These are phyloP conservation scores for Drosophila austrosaltans DNA, from an alignment of 2,888 invertebrate species.

Conservation along the genomic window DNA sequence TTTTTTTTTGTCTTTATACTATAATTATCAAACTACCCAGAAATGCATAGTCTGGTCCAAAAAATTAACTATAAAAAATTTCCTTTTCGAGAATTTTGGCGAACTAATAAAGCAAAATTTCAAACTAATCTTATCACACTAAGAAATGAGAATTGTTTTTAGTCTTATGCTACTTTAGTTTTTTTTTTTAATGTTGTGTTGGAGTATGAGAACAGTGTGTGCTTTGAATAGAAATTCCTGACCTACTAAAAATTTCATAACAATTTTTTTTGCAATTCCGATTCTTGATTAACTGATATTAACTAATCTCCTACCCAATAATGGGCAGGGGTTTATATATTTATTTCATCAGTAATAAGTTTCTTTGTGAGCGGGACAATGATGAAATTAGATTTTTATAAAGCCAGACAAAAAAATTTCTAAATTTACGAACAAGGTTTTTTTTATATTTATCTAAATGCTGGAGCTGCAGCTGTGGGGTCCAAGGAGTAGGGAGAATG, in stretches of 20 bases:
- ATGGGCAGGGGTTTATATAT: no score
- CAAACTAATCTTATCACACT: neutral
- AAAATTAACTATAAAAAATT: no score
- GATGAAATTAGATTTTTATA: no score
- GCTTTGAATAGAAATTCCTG: neutral
- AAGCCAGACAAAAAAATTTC: no score
- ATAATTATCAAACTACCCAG: no score
- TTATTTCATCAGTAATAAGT: no score
- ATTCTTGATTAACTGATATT: no score
- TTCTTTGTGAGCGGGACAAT: no score
- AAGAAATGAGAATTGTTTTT: neutral
- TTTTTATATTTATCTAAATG: constrained; percentile 25
- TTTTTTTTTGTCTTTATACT: no score
- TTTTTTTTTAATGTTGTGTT: neutral
- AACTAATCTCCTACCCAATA: no score
- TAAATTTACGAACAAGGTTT: neutral
- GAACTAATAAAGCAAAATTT: neutral
- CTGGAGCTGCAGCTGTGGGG: constrained; percentile 41
- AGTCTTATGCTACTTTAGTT: neutral
- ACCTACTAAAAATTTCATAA: neutral
- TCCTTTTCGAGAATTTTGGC: constrained; percentile 1
- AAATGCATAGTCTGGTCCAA: no score
- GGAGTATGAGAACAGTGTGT: neutral
- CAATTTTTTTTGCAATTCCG: neutral
- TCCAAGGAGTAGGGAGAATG: neutral